Conservation (phyloP, 2,888 invertebrate genomes). For the Macaria notata region DNA sequence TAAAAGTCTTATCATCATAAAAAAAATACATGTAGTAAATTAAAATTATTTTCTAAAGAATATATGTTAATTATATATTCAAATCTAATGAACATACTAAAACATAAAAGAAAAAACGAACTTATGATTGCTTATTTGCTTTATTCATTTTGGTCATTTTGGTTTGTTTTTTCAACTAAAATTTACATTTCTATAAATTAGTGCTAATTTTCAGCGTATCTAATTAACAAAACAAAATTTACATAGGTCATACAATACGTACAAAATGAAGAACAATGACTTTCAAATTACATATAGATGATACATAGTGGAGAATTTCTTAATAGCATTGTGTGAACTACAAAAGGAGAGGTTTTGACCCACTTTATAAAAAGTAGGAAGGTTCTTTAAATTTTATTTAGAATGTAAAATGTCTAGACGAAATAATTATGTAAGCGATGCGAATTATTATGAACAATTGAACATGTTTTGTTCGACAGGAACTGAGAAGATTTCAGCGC, state of each 20-base stretch:
- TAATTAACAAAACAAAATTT: conserved; percentile 5
- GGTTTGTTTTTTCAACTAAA: no score
- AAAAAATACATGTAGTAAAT: no score
- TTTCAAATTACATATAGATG: conserved; percentile 42
- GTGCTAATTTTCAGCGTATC: neutral
- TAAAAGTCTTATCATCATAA: no score
- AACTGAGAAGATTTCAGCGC: no score
- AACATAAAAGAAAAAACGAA: no score
- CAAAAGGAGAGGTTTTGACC: conserved; percentile 52
- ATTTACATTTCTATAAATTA: no score
- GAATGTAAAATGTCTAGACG: conserved; percentile 30
- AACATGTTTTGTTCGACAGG: no score
- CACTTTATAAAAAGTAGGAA: conserved; percentile 34
- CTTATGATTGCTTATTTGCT: no score
- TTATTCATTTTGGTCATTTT: no score
- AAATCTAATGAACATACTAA: no score
- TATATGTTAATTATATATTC: no score
- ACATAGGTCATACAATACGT: conserved; percentile 18
- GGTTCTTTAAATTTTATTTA: conserved; percentile 29
- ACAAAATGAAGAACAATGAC: conserved; percentile 47
- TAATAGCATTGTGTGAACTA: conserved; percentile 45
- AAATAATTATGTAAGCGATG: conserved; percentile 37
- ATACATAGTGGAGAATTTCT: conserved; percentile 34
- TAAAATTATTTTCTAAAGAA: no score
- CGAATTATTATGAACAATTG: conserved; percentile 20